Conservation (phyloP, 1,140 invertebrate species). For the Palaemon carinicauda region DNA sequence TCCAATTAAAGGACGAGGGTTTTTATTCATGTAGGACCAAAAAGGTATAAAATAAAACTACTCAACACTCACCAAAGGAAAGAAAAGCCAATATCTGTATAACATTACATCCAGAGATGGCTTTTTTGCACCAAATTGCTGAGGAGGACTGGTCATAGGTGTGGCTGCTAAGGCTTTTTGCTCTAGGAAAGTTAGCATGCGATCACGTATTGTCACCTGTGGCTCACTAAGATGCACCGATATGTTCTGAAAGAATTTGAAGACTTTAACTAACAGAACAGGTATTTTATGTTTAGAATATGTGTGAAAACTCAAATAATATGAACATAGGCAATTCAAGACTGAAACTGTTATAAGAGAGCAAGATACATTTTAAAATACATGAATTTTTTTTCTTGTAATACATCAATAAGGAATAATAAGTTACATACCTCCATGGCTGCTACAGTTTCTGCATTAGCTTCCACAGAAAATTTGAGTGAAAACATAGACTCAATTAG, state of each 20-base stretch:
- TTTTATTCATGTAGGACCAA: too few relatives aligned
- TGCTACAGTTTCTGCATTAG: conserved; percentile 46
- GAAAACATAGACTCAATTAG: conserved; percentile 36
- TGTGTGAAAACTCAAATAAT: not conserved
- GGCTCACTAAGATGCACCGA: conserved; percentile 35
- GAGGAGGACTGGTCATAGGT: not conserved
- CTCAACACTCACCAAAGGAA: conserved; percentile 45
- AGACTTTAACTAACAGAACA: not conserved
- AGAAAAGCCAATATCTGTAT: conserved; percentile 51
- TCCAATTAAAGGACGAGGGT: too few relatives aligned
- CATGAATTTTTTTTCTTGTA: too few relatives aligned
- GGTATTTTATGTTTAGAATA: too few relatives aligned
- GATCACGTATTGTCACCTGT: conserved; percentile 37
- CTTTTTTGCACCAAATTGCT: not conserved
- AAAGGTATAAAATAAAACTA: not conserved
- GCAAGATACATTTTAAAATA: too few relatives aligned
- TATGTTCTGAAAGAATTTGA: conserved; percentile 32
- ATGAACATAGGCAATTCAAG: not conserved
- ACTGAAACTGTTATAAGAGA: not conserved
- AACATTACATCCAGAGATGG: conserved; percentile 3
- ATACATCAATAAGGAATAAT: too few relatives aligned
- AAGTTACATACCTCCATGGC: conserved; percentile 37
- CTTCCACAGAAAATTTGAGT: conserved; percentile 42
- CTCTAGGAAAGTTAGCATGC: conserved; percentile 41
- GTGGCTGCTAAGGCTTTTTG: conserved; percentile 40